These are phyloP conservation scores for Parambassis ranga DNA, from an alignment of 2,797 vertebrate genomes.

Conservation along the genomic window DNA sequence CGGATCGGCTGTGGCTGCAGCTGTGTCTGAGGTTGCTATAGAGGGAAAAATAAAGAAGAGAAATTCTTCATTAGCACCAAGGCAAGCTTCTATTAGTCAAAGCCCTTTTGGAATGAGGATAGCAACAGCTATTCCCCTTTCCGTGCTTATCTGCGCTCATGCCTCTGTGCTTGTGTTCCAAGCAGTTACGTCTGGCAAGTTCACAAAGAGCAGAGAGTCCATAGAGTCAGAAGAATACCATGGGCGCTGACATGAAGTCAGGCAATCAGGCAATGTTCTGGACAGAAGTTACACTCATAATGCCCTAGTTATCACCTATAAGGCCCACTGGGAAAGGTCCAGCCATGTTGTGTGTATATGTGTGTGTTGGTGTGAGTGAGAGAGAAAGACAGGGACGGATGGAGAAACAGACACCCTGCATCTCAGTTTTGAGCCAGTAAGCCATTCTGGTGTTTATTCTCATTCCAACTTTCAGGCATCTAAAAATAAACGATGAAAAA, in stretches of 20 bases:
- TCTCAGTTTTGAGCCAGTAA: conserved; percentile 25
- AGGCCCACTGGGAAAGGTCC: conserved; percentile 51
- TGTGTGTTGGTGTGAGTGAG: not conserved
- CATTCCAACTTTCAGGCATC: conserved; percentile 36
- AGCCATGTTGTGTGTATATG: not conserved
- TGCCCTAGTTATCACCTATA: conserved; percentile 63
- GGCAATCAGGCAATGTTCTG: conserved; percentile 9
- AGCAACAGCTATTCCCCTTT: not conserved
- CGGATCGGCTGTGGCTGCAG: conserved; percentile 64
- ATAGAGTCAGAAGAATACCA: not conserved
- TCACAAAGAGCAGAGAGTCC: not conserved
- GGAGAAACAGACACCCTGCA: not conserved
- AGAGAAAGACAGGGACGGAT: not conserved
- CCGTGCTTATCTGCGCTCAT: not conserved
- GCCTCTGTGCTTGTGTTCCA: conserved; percentile 7
- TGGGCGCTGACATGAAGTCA: conserved; percentile 24
- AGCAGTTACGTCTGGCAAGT: not conserved
- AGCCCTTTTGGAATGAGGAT: not conserved
- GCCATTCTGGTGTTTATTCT: conserved; percentile 46
- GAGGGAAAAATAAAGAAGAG: not conserved
- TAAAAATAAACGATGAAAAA: conserved; percentile 43
- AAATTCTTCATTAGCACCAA: not conserved
- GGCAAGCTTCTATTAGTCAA: too few species aligned
- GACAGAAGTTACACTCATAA: conserved; percentile 44
- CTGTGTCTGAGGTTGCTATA: conserved; percentile 60